phyloP scores from a whole-genome alignment of 2,888 invertebrate genomes.

The Rapana venosa region DNA sequence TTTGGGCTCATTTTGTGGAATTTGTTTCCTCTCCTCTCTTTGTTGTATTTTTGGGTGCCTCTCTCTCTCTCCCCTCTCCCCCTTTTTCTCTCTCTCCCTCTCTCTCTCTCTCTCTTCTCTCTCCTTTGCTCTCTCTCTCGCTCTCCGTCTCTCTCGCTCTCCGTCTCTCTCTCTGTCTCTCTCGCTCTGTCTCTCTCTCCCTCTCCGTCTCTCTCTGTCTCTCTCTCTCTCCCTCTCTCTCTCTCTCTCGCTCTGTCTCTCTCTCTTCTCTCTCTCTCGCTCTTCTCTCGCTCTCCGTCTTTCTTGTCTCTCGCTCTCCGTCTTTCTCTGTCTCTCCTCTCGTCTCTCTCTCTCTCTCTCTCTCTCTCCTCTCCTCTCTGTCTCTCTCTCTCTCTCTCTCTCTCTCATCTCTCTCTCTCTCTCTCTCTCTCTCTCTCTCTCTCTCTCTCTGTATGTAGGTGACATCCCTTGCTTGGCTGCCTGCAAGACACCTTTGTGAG shows the following conservation, averaged over 20 bases:
- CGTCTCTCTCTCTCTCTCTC: background rate
- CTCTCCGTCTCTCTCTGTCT: constrained; percentile 3
- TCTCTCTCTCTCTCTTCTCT: constrained; percentile 11
- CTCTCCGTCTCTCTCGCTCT: too few relatives aligned
- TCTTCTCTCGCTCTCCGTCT: too few relatives aligned
- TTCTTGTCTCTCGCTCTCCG: too few relatives aligned
- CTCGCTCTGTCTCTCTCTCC: too few relatives aligned
- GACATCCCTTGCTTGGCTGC: too few relatives aligned
- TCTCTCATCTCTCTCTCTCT: constrained; percentile 11
- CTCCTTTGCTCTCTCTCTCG: too few relatives aligned
- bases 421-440: background rate
- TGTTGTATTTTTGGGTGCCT: background rate
- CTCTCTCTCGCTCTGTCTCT: too few relatives aligned
- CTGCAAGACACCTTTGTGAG: too few relatives aligned
- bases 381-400: constrained; percentile 11
- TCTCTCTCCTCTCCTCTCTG: constrained; percentile 4
- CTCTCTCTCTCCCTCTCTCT: background rate
- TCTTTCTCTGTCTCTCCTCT: too few relatives aligned
- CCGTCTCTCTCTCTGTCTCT: too few relatives aligned
- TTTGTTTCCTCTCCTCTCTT: background rate
- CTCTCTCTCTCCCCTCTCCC: background rate
- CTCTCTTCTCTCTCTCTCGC: too few relatives aligned
- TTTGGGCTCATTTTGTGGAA: background rate
- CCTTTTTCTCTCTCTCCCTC: background rate
- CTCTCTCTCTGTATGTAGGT: background rate